Percentiles rank a stretch among this genome's conserved stretches.
Evolutionary conservation across 2,888 invertebrate genomes (phyloP).

Genomic region (Galerucella calmariensis): DNA sequence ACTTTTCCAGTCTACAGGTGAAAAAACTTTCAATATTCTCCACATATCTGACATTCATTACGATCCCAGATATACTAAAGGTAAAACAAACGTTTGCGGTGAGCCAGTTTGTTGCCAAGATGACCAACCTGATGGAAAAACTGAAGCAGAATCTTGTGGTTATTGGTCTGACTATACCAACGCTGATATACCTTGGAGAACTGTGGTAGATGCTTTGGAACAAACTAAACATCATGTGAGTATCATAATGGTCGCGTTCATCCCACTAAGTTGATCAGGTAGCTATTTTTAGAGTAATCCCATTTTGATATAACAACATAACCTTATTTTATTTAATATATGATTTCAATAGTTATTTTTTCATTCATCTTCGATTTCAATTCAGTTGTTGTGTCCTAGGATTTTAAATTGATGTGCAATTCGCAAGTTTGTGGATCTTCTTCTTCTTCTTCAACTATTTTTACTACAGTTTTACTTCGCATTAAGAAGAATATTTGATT

Average conservation of each 20-base stretch:
- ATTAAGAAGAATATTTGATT: too few relatives aligned
- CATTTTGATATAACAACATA: too few relatives aligned
- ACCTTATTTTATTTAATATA: too few relatives aligned
- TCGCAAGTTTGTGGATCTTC: too few relatives aligned
- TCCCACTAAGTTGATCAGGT: neutral
- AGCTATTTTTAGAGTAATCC: too few relatives aligned
- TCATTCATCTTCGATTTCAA: too few relatives aligned
- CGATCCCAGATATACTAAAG: conserved; percentile 78
- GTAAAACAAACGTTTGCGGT: conserved; percentile 72
- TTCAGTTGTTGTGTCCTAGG: too few relatives aligned
- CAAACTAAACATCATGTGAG: conserved; percentile 33
- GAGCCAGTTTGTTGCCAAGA: conserved; percentile 84
- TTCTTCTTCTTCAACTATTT: too few relatives aligned
- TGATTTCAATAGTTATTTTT: too few relatives aligned
- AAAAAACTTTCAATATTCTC: conserved; percentile 64
- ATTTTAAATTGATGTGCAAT: too few relatives aligned
- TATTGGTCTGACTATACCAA: conserved; percentile 84
- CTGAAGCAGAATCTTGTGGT: conserved; percentile 69
- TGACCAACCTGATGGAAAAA: conserved; percentile 67
- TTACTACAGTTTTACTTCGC: too few relatives aligned
- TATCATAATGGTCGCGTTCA: neutral
- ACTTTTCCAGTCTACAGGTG: conserved; percentile 32
- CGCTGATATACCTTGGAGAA: conserved; percentile 80
- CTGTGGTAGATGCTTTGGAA: conserved; percentile 60
- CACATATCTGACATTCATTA: conserved; percentile 84